Evolutionary conservation across 2,888 invertebrate genomes (phyloP).

Genomic region (Pollenia griseotomentosa): DNA sequence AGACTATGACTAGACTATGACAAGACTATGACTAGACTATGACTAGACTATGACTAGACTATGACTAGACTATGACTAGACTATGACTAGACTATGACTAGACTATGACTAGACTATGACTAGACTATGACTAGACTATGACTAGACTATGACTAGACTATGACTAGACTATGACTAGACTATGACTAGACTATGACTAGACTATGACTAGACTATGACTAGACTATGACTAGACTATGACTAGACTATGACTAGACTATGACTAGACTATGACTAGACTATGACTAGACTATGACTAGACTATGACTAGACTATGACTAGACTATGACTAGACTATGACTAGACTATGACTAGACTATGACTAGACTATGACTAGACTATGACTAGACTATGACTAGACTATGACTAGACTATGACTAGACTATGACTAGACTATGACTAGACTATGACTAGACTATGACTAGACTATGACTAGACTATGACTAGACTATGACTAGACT

Average conservation of each 20-base stretch:
- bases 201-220: background rate
- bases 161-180: conserved; percentile 4
- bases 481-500: background rate
- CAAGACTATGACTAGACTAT: no score
- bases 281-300: background rate
- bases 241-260: conserved; percentile 2
- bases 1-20: background rate
- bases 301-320: background rate
- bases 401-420: conserved; percentile 22
- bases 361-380: conserved; percentile 24
- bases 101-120: background rate
- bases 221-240: background rate
- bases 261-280: background rate
- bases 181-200: background rate
- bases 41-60: background rate
- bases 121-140: no score
- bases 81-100: background rate
- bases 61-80: background rate
- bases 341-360: conserved; percentile 22
- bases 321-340: conserved; percentile 5
- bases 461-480: conserved; percentile 19
- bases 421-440: conserved; percentile 21
- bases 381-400: conserved; percentile 21
- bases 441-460: conserved; percentile 20
- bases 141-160: background rate